Base-by-base conservation (phyloP, 2,797 vertebrate genomes). In the Limnodromus scolopaceus region DNA sequence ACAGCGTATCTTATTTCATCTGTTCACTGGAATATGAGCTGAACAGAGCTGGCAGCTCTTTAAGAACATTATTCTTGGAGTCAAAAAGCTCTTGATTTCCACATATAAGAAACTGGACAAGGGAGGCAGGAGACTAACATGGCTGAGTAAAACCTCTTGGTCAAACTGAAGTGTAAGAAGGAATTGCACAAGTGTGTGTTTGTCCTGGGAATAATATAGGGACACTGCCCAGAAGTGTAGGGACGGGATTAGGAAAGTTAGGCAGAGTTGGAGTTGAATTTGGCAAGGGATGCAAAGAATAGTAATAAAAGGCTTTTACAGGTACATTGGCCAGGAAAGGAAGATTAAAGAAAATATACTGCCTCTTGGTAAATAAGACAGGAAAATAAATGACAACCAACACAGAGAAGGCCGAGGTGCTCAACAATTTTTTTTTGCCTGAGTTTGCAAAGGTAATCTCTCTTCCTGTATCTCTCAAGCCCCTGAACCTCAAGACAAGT, bases 211-310 rank as follows among this genome's bases (percentile, higher is more conserved):
- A 53, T 30, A 84, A 60, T 66, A 66, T 2, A n/a, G 3, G 13
- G n/a, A 11, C 10, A 19, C 8, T n/a, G 22, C 17, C 24, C 1
- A 1, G 17, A 43, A 18, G 4, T 9, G 11, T 7, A 55, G 10
- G 4, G 5, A 36, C 28, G 14, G 14, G 4, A 46, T 43, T 46
- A 60, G 10, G 20, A 87, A 87, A 69, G 2, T 38, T 16, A 80
- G 16, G 7, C 6, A 27, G 10, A 51, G 14, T 0, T 39, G 10
- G 34, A 68, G 6, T 14, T 72, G 39, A 71, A 20, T 48, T 71
- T 68, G 14, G 2, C 36, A 51, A 60, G 10, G 2, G 1, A 51
- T 64, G 18, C 1, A 2, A 69, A 63, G 32, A 70, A 63, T 13
- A 34, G 14, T 41, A 46, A 75, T 6, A n/a, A 13, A 13, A 27